Evolutionary conservation across 2,888 invertebrate genomes (phyloP).

Genomic region (Sinopyrophorus schimmeli): DNA sequence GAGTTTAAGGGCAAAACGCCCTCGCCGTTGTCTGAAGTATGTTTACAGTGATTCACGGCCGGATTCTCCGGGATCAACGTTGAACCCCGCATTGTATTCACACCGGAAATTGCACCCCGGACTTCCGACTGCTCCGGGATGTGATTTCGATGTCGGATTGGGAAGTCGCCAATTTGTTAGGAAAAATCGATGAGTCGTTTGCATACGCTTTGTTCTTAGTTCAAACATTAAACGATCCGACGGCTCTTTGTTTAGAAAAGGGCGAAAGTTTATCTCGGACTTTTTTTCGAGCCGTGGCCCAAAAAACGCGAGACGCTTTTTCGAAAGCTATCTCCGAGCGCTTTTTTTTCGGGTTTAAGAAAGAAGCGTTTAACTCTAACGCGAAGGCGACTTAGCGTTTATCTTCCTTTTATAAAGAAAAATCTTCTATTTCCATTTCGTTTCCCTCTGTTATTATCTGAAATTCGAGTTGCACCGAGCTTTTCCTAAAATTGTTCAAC

Average conservation of each 20-base stretch:
- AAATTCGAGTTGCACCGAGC: conserved; percentile 10
- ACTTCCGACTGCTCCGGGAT: conserved; percentile 49
- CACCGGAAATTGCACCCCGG: conserved; percentile 51
- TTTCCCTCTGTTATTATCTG: conserved; percentile 8
- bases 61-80: conserved; percentile 44
- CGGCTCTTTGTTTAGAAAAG: no score
- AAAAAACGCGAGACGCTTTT: no score
- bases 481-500: conserved; percentile 31
- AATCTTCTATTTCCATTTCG: conserved; percentile 7
- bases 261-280: no score
- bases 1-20: conserved; percentile 30
- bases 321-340: not conserved
- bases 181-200: conserved; percentile 26
- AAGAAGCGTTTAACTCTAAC: not conserved
- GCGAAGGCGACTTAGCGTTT: not conserved
- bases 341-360: not conserved
- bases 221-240: no score
- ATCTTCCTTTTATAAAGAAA: not conserved
- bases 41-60: conserved; percentile 46
- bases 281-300: no score
- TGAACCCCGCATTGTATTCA: conserved; percentile 46
- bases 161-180: conserved; percentile 49
- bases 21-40: conserved; percentile 36
- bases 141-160: conserved; percentile 47
- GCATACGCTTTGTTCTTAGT: conserved; percentile 27